These are phyloP conservation scores for Propsilocerus akamusi DNA, from an alignment of 1,140 invertebrate species.

Conservation along the genomic window DNA sequence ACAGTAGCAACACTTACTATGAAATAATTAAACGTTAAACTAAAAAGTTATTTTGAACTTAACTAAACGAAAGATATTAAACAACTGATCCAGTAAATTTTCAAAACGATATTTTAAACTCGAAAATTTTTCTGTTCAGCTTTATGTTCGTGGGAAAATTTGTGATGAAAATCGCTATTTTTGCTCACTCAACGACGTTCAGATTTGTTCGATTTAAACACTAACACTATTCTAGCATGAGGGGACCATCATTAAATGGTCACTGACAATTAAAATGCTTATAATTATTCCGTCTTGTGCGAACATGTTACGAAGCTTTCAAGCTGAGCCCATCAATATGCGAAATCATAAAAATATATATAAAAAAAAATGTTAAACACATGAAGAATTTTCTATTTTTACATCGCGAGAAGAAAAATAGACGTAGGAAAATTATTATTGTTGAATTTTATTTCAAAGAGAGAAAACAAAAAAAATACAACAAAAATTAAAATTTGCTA, in stretches of 20 bases:
- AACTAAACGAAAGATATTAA: constrained; percentile 4
- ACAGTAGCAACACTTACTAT: background rate
- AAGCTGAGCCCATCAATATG: background rate
- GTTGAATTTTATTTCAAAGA: no score
- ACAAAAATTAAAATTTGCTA: no score
- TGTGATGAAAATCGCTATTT: background rate
- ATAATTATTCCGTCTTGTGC: no score
- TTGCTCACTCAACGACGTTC: background rate
- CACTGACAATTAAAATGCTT: no score
- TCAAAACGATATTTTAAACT: constrained; percentile 2
- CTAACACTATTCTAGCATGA: no score
- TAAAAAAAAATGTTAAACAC: background rate
- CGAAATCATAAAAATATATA: constrained; percentile 3
- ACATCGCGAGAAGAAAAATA: no score
- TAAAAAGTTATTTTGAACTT: constrained; percentile 1
- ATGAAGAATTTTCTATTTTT: background rate
- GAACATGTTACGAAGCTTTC: background rate
- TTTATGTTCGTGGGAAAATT: background rate
- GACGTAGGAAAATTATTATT: no score
- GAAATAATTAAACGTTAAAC: constrained; percentile 1
- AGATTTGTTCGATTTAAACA: no score
- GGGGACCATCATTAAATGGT: no score
- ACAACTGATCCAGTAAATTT: constrained; percentile 4
- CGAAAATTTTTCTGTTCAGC: background rate
- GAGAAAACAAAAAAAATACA: no score